Conservation (phyloP, 2,888 invertebrate species). For the Oscheius sp. region DNA sequence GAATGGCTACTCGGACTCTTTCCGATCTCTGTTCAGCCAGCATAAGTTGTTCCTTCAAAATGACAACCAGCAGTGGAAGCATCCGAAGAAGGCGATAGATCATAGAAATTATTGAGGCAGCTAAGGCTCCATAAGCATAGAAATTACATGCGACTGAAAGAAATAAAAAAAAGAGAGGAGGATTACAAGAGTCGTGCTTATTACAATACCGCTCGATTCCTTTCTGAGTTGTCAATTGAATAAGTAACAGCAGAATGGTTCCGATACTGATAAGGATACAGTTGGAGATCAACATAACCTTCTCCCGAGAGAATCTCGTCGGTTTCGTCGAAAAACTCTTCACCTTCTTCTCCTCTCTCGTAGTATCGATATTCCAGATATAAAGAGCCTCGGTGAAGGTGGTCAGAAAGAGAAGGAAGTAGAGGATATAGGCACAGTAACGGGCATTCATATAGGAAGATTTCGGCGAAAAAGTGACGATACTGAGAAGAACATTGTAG, state of each 20-base stretch:
- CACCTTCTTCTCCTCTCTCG: no score
- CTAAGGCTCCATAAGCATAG: neutral
- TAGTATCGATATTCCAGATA: neutral
- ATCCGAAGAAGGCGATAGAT: conserved; percentile 22
- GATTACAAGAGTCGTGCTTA: neutral
- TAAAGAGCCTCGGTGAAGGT: neutral
- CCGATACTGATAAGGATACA: no score
- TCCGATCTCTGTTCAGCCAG: conserved; percentile 17
- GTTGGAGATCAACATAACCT: no score
- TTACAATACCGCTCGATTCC: no score
- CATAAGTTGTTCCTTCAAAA: conserved; percentile 11
- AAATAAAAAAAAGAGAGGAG: neutral
- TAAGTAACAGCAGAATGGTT: no score
- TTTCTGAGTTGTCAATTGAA: no score
- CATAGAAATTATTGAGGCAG: neutral
- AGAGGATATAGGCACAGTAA: neutral
- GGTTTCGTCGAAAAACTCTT: neutral
- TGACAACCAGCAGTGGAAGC: conserved; percentile 21
- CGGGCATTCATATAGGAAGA: no score
- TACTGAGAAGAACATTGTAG: neutral
- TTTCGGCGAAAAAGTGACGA: neutral
- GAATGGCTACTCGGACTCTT: conserved; percentile 36
- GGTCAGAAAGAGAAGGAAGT: neutral
- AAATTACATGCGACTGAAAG: neutral
- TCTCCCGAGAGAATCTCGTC: no score